These are phyloP conservation scores for Hemichromis elongatus DNA, from an alignment of 2,113 vertebrate genomes.

Conservation along the genomic window DNA sequence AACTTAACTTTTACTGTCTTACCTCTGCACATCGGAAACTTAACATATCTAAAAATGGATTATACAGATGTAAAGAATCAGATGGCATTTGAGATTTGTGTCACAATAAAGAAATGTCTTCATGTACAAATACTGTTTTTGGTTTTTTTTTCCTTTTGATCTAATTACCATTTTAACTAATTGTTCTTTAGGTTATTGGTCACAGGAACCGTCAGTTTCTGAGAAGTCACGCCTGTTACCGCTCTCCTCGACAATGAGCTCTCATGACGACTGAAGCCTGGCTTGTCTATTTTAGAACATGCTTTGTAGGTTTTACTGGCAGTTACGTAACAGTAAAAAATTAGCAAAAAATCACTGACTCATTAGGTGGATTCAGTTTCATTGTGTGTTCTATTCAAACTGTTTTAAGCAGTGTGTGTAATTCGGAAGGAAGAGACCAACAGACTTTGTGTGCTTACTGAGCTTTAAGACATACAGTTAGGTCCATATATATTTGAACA, in stretches of 20 bases:
- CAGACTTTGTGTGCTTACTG: background rate
- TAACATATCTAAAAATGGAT: constrained; percentile 83
- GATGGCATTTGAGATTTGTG: constrained; percentile 72
- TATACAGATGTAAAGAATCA: constrained; percentile 76
- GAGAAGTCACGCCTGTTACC: background rate
- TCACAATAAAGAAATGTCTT: constrained; percentile 81
- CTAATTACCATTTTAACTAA: background rate
- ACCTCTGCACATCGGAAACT: constrained; percentile 77
- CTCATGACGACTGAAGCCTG: background rate
- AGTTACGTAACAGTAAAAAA: constrained; percentile 38
- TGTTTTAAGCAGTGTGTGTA: background rate
- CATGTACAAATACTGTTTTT: constrained; percentile 55
- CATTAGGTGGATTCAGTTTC: background rate
- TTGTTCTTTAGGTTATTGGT: background rate
- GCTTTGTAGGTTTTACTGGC: background rate
- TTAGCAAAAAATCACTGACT: too few species aligned
- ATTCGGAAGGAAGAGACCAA: background rate
- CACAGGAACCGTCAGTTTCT: background rate
- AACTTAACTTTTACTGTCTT: constrained; percentile 86
- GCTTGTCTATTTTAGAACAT: background rate
- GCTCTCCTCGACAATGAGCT: background rate
- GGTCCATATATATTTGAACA: background rate
- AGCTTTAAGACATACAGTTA: background rate
- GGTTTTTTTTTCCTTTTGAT: background rate
- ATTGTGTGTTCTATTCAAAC: background rate